These are phyloP conservation scores for Labrus mixtus DNA, from an alignment of 2,113 vertebrate species.

Conservation along the genomic window DNA sequence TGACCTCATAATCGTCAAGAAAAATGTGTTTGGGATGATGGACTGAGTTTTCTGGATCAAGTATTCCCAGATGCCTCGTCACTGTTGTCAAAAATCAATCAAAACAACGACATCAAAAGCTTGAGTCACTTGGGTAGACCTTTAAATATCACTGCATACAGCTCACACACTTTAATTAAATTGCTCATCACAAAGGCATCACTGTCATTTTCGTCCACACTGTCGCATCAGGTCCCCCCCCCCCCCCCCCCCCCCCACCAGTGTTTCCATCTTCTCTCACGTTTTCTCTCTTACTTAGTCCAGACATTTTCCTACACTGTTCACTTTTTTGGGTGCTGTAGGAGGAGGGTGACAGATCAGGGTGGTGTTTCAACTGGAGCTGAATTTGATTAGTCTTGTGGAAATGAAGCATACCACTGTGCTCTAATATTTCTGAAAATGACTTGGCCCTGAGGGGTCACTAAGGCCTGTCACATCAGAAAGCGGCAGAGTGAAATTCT, in stretches of 20 bases:
- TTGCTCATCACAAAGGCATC: neutral
- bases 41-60: constrained; percentile 52
- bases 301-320: neutral
- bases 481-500: neutral
- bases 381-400: neutral
- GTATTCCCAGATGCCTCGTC: constrained; percentile 44
- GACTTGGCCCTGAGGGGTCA: neutral
- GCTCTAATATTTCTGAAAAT: constrained; percentile 8
- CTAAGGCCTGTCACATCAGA: neutral
- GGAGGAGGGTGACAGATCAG: neutral
- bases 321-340: neutral
- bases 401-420: neutral
- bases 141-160: constrained; percentile 12
- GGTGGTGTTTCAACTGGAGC: neutral
- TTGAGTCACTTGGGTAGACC: constrained; percentile 20
- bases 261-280: neutral
- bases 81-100: constrained; percentile 45
- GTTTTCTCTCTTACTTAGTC: neutral
- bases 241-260: too few species aligned
- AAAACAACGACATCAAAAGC: constrained; percentile 27
- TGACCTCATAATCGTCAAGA: constrained; percentile 57
- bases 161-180: constrained; percentile 16
- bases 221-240: neutral
- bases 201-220: neutral
- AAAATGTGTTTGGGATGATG: constrained; percentile 43